Conservation (phyloP, 2,888 invertebrate species). For the Cistogaster globosa region DNA sequence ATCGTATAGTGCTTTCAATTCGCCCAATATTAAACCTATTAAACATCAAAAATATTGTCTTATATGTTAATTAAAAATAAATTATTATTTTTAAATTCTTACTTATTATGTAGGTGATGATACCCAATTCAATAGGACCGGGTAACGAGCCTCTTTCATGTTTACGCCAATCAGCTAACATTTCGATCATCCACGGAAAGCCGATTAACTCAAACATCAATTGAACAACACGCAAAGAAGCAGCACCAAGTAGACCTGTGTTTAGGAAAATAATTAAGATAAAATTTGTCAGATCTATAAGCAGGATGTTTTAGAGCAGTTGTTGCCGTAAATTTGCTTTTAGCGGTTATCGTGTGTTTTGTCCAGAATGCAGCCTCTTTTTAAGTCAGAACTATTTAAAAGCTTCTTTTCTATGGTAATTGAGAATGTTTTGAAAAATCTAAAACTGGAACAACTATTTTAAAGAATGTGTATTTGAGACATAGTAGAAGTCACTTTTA, state of each 20-base stretch:
- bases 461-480: too few relatives aligned
- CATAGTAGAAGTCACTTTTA: too few relatives aligned
- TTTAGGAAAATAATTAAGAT: slow-evolving; percentile 37
- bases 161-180: slow-evolving; percentile 90
- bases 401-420: too few relatives aligned
- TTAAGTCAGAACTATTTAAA: too few relatives aligned
- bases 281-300: too few relatives aligned
- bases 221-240: slow-evolving; percentile 95
- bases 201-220: slow-evolving; percentile 91
- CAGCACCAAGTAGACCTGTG: slow-evolving; percentile 95
- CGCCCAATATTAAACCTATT: slow-evolving; percentile 95
- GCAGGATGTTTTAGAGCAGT: too few relatives aligned
- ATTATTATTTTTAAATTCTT: slow-evolving; percentile 67
- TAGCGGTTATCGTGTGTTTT: too few relatives aligned
- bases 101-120: slow-evolving; percentile 95
- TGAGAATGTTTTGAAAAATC: too few relatives aligned
- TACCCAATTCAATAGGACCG: slow-evolving; percentile 91
- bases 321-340: too few relatives aligned
- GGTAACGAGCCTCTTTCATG: slow-evolving; percentile 91
- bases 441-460: too few relatives aligned
- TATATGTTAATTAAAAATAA: neutral
- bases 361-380: too few relatives aligned
- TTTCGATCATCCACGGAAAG: slow-evolving; percentile 89
- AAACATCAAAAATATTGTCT: neutral
- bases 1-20: slow-evolving; percentile 95